Conservation (phyloP, 2,888 invertebrate genomes). For the Unio pictorum region DNA sequence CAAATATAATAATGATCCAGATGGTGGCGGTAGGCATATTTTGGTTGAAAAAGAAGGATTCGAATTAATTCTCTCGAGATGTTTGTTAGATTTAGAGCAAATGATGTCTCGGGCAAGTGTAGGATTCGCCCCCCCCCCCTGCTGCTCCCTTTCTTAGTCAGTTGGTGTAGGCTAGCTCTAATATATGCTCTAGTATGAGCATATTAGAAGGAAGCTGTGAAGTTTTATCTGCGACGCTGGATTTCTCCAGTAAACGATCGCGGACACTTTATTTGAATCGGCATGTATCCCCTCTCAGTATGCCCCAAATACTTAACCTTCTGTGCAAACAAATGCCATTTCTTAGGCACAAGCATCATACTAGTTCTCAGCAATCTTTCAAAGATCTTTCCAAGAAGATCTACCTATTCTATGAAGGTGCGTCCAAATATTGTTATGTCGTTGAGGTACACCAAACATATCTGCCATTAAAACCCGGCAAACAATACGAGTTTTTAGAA, state of each 20-base stretch:
- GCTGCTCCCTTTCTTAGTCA: not conserved
- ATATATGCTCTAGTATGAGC: not conserved
- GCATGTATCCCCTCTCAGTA: constrained; percentile 4
- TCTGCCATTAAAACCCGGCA: constrained; percentile 21
- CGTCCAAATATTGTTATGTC: constrained; percentile 27
- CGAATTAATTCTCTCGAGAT: no score
- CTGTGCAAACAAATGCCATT: constrained; percentile 21
- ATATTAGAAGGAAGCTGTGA: constrained; percentile 3
- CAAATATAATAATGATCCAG: no score
- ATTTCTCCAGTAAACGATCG: not conserved
- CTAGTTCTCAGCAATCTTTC: constrained; percentile 15
- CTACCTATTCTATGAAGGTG: constrained; percentile 17
- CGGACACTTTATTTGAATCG: constrained; percentile 4
- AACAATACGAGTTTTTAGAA: constrained; percentile 35
- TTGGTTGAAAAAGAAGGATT: no score
- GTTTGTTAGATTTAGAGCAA: no score
- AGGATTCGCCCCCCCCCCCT: no score
- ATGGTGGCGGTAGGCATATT: no score
- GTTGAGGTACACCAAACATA: constrained; percentile 34
- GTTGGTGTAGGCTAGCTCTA: not conserved
- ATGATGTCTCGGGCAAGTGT: no score
- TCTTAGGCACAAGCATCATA: constrained; percentile 35
- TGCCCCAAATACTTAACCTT: constrained; percentile 14
- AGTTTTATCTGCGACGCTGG: not conserved
- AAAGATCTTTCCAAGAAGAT: constrained; percentile 23